phyloP scores from a whole-genome alignment of 2,113 vertebrate species.

The Diphyllodes magnificus region DNA sequence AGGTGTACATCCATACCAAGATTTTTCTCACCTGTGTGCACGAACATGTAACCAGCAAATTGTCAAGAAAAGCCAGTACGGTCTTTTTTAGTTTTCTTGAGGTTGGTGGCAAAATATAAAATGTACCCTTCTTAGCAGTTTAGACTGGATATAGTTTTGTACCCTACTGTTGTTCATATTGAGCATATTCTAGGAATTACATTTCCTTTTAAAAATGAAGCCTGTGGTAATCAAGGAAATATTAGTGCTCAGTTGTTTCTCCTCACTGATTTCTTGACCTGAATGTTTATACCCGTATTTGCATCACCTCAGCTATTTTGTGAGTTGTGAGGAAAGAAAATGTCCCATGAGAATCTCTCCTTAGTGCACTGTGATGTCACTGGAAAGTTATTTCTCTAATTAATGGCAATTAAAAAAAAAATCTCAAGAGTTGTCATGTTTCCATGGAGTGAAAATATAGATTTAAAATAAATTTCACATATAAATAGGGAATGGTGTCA shows the following conservation, averaged over 20 bases:
- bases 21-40: fast-evolving
- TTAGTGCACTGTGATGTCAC: background rate
- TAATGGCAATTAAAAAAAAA: background rate
- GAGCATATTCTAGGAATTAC: background rate
- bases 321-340: background rate
- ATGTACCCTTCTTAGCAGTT: background rate
- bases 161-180: background rate
- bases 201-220: background rate
- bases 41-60: background rate
- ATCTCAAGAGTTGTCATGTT: background rate
- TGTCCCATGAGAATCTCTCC: background rate
- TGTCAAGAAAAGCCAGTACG: background rate
- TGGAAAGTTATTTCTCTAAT: background rate
- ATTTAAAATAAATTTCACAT: background rate
- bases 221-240: background rate
- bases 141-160: background rate
- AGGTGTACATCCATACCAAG: background rate
- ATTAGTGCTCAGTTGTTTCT: background rate
- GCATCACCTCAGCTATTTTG: background rate
- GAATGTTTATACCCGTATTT: background rate
- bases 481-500: background rate
- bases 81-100: background rate
- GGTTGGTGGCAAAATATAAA: background rate
- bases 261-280: background rate
- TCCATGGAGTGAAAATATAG: background rate